Base-by-base conservation (phyloP, 2,888 invertebrate genomes). In the Apamea crenata region DNA sequence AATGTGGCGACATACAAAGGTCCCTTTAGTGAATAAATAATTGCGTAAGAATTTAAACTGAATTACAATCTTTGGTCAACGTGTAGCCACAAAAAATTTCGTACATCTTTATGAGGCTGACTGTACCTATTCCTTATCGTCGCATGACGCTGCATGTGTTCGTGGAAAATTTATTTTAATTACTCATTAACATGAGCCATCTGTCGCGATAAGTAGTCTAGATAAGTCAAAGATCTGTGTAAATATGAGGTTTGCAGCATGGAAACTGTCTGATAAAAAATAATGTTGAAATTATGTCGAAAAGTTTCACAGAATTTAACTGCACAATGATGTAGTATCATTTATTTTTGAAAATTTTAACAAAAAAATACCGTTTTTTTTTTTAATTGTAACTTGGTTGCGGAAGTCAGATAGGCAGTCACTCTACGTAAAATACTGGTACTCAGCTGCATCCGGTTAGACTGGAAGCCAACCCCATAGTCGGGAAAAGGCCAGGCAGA, bases 81-180 rank as follows among this genome's bases (percentile, higher is more conserved):
- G 50, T 18, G 5, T 50, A 50, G 50, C 18, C 18, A 50, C 50
- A 56, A 56, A 25, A 8, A 4, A 56, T 12, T 10, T 56, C 56
- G 10, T 56, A 12, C 32, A 50, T 69, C 5, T 25, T 53, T 32
- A 5, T 36, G 53, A 70, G 25, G 16, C 36, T 40, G 14, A 71
- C 71, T 71, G 65, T 71, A 63, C 12, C 21, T 67, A 25, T 18
- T 21, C 47, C 66, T 88, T 89, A 89, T 89, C 89, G 53, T 10
- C 50, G 2, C 56, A 44, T 44, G 75, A 78, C 59, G 36, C 40
- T 84, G 40, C n/a, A 78, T 44, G 65, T 44, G 73, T 82, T 87
- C 81, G 84, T 92, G 95, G 95, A 95, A 95, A 93, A 91, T 94
- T 85, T 91, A 92, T 83, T 87, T 86, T 91, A 91, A 91, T 92